Conservation (phyloP, 64 coral and sea anemone species). For the Cladopsammia gracilis region DNA sequence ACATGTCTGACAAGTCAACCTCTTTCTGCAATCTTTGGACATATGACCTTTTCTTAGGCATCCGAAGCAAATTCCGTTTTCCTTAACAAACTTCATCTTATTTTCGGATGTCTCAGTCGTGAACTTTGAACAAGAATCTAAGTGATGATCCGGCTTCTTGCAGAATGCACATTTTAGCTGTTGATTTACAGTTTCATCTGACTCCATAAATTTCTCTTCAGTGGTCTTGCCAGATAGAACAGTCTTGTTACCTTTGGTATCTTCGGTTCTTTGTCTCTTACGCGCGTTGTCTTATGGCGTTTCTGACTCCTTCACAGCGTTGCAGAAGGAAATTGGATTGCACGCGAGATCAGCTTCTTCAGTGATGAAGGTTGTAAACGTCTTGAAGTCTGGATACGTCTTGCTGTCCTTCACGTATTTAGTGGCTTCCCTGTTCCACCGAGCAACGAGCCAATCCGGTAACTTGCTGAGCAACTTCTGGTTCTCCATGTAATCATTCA, state of each 20-base stretch:
- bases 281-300: background rate
- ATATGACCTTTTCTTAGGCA: background rate
- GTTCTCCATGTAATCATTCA: no score
- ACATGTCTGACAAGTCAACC: no score
- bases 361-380: background rate
- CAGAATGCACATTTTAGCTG: no score
- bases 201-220: background rate
- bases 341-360: background rate
- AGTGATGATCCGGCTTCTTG: background rate
- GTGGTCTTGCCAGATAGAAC: background rate
- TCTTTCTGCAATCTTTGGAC: no score
- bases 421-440: no score
- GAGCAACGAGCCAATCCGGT: no score
- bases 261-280: background rate
- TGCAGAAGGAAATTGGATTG: constrained; percentile 13
- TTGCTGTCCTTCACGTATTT: background rate
- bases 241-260: background rate
- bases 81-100: background rate
- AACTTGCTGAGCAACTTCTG: no score
- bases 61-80: no score
- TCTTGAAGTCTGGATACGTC: constrained; percentile 6
- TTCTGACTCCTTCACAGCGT: constrained; percentile 40
- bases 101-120: background rate
- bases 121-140: background rate
- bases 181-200: background rate